Evolutionary conservation across 2,888 invertebrate genomes (phyloP).

Genomic region (Teleogryllus oceanicus): DNA sequence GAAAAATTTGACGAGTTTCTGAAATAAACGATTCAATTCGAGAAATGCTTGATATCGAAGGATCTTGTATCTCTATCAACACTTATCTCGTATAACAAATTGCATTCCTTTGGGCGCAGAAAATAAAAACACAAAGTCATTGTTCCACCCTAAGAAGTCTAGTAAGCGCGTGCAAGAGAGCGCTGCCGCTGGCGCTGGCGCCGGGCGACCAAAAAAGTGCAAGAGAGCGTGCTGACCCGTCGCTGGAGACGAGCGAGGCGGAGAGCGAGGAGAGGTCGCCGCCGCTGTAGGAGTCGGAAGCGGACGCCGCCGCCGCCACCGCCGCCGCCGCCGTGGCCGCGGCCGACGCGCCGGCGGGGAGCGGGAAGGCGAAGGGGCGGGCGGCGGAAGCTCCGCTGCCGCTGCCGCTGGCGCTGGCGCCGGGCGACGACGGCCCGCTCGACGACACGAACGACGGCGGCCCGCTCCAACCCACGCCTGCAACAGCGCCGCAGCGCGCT

Average conservation of each 20-base stretch:
- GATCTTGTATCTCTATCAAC: too few species aligned
- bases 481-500: conserved; percentile 31
- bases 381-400: not conserved
- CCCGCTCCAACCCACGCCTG: conserved; percentile 71
- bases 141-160: too few species aligned
- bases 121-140: too few species aligned
- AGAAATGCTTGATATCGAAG: too few species aligned
- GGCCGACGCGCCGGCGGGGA: conserved; percentile 52
- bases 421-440: conserved; percentile 76
- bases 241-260: conserved; percentile 60
- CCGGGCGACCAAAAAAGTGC: too few species aligned
- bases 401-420: conserved; percentile 40
- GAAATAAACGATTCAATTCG: too few species aligned
- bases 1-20: too few species aligned
- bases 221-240: conserved; percentile 51
- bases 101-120: too few species aligned
- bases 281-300: not conserved
- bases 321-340: not conserved
- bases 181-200: too few species aligned
- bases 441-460: conserved; percentile 77
- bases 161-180: not conserved
- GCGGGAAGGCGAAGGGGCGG: not conserved
- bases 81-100: too few species aligned
- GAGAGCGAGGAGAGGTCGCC: conserved; percentile 39
- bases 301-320: not conserved